phyloP scores from a whole-genome alignment of 2,113 vertebrate genomes.

The Brienomyrus brachyistius region DNA sequence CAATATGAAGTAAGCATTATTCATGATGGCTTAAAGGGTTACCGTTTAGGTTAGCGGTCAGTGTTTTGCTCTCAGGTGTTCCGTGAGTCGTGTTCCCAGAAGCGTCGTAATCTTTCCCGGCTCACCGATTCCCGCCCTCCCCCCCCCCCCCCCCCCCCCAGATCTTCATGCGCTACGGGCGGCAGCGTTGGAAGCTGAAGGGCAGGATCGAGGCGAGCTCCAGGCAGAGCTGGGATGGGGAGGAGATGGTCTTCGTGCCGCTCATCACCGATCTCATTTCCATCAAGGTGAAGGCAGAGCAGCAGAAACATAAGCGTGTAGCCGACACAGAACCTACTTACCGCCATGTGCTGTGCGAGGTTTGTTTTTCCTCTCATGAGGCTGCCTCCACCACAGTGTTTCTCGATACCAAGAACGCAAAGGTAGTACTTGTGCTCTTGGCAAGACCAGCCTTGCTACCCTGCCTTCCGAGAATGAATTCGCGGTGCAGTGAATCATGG shows the following conservation, averaged over 20 bases:
- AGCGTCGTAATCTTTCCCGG: background rate
- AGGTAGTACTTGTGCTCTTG: too few relatives aligned
- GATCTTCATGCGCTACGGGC: conserved; percentile 96
- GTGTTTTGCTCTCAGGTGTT: background rate
- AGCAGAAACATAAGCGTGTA: background rate
- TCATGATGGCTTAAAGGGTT: background rate
- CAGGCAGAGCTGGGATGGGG: conserved; percentile 93
- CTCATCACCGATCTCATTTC: conserved; percentile 86
- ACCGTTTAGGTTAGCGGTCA: background rate
- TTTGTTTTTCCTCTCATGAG: background rate
- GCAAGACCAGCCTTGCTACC: too few relatives aligned
- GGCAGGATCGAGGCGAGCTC: conserved; percentile 94
- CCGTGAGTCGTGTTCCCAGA: background rate
- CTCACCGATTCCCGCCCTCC: background rate
- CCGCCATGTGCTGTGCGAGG: background rate
- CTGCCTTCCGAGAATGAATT: too few relatives aligned
- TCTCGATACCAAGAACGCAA: too few relatives aligned
- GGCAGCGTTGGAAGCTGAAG: conserved; percentile 94
- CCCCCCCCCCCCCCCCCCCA: conserved; percentile 32
- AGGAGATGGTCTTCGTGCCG: conserved; percentile 87
- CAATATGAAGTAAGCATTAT: conserved; percentile 64
- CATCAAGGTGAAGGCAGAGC: conserved; percentile 75
- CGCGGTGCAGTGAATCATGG: background rate
- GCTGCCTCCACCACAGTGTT: background rate
- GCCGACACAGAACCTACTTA: background rate